A percentile compares a stretch with the other conserved stretches of the same genome.
Evolutionary conservation across 2,113 vertebrate species (phyloP).

Genomic region (Calypte anna): DNA sequence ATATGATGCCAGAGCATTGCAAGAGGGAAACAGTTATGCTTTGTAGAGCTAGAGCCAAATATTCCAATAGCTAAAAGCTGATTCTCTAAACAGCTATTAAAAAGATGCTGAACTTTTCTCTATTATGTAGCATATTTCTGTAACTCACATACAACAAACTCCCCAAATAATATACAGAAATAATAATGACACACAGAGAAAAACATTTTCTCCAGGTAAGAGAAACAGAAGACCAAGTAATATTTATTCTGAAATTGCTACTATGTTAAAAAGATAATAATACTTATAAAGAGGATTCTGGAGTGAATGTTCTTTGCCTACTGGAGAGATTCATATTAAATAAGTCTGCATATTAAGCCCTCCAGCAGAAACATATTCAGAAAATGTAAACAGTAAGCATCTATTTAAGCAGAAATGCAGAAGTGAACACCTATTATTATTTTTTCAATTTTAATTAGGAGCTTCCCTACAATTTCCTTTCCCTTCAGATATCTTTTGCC

Average conservation of each 20-base stretch:
- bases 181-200: neutral
- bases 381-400: constrained; percentile 28
- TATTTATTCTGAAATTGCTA: constrained; percentile 16
- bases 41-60: neutral
- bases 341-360: constrained; percentile 45
- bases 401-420: constrained; percentile 48
- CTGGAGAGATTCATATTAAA: constrained; percentile 30
- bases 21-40: neutral
- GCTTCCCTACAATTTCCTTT: constrained; percentile 51
- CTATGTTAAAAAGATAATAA: neutral
- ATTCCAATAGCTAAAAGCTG: neutral
- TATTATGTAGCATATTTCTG: neutral
- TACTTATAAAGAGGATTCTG: constrained; percentile 9
- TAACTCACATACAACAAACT: neutral
- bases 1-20: neutral
- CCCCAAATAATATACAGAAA: neutral
- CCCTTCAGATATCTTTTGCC: neutral
- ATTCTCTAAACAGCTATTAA: constrained; percentile 22
- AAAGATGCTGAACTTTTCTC: constrained; percentile 14
- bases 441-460: constrained; percentile 53
- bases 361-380: constrained; percentile 38
- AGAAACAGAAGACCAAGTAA: constrained; percentile 1
- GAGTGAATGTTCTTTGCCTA: neutral
- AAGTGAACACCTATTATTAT: constrained; percentile 24
- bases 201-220: neutral